Evolutionary conservation across 2,113 vertebrate species (phyloP).

Genomic region (Oreochromis tanganicae): DNA sequence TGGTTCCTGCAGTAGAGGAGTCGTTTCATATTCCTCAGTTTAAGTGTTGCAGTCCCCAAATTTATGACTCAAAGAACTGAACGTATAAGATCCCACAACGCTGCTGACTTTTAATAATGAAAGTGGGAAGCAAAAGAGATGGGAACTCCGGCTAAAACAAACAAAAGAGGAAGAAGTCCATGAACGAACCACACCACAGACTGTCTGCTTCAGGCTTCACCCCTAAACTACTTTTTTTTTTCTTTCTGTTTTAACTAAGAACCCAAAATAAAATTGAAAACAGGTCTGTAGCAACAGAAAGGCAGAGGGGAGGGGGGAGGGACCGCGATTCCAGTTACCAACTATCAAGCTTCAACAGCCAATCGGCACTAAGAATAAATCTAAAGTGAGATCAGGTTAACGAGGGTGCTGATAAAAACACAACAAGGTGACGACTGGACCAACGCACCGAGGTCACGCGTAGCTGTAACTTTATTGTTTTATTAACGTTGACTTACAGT

Average conservation of each 20-base stretch:
- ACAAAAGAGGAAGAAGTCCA: neutral
- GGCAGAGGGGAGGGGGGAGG: neutral
- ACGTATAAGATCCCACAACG: neutral
- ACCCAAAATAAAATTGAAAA: neutral
- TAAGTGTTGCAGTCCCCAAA: neutral
- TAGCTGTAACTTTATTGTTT: neutral
- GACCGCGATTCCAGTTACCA: neutral
- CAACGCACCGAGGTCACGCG: neutral
- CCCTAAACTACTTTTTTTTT: neutral
- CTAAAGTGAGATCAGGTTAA: neutral
- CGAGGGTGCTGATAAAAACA: neutral
- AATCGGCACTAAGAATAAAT: neutral
- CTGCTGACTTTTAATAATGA: neutral
- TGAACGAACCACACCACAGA: neutral
- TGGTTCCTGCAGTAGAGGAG: neutral
- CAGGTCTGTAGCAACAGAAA: neutral
- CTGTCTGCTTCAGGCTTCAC: neutral
- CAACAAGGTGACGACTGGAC: neutral
- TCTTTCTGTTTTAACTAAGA: neutral
- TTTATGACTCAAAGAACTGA: fast-evolving
- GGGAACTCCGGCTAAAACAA: neutral
- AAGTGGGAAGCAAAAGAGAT: neutral
- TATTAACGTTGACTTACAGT: neutral
- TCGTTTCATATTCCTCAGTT: neutral
- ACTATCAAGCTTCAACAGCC: neutral